A percentile compares a stretch with the other conserved stretches of the same genome.
Conservation (phyloP, 1,140 invertebrate species). For the Aporrectodea caliginosa region DNA sequence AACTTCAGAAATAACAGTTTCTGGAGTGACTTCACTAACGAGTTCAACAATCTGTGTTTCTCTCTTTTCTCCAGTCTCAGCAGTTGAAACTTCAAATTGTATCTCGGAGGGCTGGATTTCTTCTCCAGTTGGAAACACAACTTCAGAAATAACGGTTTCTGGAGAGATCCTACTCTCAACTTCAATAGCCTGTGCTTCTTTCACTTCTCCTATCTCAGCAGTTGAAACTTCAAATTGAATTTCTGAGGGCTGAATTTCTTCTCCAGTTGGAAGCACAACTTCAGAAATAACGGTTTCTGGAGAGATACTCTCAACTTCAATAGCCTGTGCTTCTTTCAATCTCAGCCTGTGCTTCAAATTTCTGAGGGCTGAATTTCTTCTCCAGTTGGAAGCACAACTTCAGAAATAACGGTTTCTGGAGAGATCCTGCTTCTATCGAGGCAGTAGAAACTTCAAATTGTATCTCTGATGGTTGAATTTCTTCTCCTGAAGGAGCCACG, state of each 20-base stretch:
- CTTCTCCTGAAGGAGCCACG: background rate
- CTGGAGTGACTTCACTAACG: background rate
- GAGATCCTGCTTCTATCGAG: background rate
- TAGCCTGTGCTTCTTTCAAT: background rate
- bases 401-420: too few relatives aligned
- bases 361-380: too few relatives aligned
- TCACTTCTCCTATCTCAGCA: background rate
- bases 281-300: slow-evolving; percentile 7
- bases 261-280: background rate
- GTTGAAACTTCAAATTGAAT: background rate
- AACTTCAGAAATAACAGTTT: background rate
- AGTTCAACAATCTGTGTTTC: background rate
- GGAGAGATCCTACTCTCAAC: background rate
- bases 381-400: too few relatives aligned
- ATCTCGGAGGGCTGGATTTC: background rate
- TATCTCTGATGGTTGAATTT: slow-evolving; percentile 15
- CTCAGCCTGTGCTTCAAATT: too few relatives aligned
- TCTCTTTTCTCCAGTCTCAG: background rate
- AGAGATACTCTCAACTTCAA: background rate
- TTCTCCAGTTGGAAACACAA: background rate
- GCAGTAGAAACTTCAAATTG: slow-evolving; percentile 13
- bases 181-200: background rate
- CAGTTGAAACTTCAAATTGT: background rate
- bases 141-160: background rate
- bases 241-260: background rate